phyloP scores from a whole-genome alignment of 2,888 invertebrate species.

The Ennomos quercinarius region DNA sequence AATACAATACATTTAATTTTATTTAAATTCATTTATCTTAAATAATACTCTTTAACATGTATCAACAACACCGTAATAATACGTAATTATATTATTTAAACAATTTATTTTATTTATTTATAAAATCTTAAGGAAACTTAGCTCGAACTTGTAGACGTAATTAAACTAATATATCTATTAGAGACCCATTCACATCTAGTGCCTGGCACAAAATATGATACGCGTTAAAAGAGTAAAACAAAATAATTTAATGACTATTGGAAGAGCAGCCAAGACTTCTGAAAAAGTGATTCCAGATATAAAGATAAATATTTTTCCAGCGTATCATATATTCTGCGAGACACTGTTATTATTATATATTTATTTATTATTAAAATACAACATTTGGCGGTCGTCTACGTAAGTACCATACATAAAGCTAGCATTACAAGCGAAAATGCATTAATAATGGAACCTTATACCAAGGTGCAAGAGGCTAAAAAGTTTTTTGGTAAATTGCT shows the following conservation, averaged over 20 bases:
- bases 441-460: conserved; percentile 47
- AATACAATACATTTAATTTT: conserved; percentile 17
- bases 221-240: background rate
- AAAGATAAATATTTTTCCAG: background rate
- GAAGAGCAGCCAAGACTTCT: background rate
- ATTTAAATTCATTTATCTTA: conserved; percentile 29
- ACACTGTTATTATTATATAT: conserved; percentile 21
- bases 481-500: conserved; percentile 55
- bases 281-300: background rate
- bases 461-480: conserved; percentile 44
- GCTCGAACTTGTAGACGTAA: conserved; percentile 10
- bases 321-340: conserved; percentile 24
- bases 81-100: conserved; percentile 19
- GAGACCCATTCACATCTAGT: conserved; percentile 27
- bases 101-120: conserved; percentile 23
- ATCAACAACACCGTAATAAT: conserved; percentile 32
- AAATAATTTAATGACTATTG: no score
- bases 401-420: conserved; percentile 35
- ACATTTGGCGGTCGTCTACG: conserved; percentile 23
- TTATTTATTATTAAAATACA: conserved; percentile 24
- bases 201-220: conserved; percentile 11
- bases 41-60: conserved; percentile 34
- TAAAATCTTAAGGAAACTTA: conserved; percentile 28
- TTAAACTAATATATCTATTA: conserved; percentile 22
- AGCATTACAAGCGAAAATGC: conserved; percentile 38